A percentile compares a stretch with the other conserved stretches of the same genome.
Evolutionary conservation across 1,140 invertebrate genomes (phyloP).

Genomic region (Homarus americanus): DNA sequence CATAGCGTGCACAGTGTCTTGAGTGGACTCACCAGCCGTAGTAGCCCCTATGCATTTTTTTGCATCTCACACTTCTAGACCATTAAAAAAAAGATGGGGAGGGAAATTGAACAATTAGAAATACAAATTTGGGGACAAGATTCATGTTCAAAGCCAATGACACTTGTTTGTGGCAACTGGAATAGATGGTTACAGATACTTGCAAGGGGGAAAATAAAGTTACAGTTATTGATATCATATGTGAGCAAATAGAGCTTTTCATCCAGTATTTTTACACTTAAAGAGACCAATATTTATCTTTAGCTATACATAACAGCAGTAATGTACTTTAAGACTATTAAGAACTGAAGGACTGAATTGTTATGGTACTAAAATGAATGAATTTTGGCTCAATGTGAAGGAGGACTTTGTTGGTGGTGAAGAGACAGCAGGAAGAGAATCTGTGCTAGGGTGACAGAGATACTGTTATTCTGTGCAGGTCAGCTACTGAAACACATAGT

Average conservation of each 20-base stretch:
- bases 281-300: too few species aligned
- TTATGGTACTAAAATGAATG: background rate
- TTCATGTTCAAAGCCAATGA: background rate
- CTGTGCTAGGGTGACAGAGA: background rate
- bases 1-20: constrained; percentile 16
- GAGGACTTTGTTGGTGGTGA: background rate
- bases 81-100: background rate
- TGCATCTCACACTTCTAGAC: constrained; percentile 8
- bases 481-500: background rate
- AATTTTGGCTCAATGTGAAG: background rate
- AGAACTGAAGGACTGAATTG: background rate
- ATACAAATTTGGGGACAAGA: background rate
- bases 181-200: background rate
- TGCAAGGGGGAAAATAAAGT: background rate
- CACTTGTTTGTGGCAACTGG: background rate
- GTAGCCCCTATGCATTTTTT: constrained; percentile 17
- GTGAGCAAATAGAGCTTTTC: background rate
- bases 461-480: background rate
- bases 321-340: background rate
- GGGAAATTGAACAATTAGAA: constrained; percentile 6
- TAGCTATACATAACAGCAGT: too few species aligned
- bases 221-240: background rate
- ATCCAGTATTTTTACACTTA: background rate
- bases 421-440: background rate
- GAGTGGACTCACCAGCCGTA: constrained; percentile 13